phyloP scores from a whole-genome alignment of 2,113 vertebrate genomes.

The Ardeotis arabs region DNA sequence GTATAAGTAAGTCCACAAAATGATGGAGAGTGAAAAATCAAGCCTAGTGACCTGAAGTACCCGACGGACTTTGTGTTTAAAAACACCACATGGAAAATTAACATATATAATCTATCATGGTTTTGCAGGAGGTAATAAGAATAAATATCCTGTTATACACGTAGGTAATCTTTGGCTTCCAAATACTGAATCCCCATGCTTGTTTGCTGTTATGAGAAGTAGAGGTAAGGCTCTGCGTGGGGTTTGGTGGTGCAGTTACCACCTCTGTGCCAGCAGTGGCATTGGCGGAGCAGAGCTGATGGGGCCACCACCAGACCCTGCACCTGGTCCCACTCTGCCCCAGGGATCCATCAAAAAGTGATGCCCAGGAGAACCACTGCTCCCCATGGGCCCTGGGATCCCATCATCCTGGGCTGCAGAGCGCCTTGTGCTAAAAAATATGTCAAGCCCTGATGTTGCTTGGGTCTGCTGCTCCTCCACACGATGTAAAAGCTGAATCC shows the following conservation, averaged over 20 bases:
- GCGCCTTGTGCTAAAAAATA: accelerated
- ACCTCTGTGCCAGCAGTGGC: not conserved
- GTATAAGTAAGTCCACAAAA: not conserved
- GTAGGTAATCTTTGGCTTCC: not conserved
- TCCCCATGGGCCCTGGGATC: accelerated
- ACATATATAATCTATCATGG: not conserved
- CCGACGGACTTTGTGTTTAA: not conserved
- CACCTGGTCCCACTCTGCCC: not conserved
- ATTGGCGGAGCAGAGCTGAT: not conserved
- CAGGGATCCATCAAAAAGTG: accelerated
- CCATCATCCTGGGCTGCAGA: not conserved
- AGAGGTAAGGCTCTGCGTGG: not conserved
- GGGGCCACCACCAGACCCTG: not conserved
- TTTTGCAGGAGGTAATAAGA: not conserved
- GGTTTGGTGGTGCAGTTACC: not conserved
- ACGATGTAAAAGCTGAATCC: not conserved
- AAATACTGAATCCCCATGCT: not conserved
- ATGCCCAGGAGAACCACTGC: not conserved
- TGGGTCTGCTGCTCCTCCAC: not conserved
- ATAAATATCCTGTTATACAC: not conserved
- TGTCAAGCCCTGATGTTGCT: not conserved
- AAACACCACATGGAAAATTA: not conserved
- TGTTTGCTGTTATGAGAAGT: not conserved
- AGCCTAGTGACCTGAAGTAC: not conserved
- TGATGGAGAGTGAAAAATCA: not conserved